Percentiles rank a stretch among this genome's conserved stretches.
Evolutionary conservation across 1,140 invertebrate genomes (phyloP).

Genomic region (Drosophila ironensis): DNA sequence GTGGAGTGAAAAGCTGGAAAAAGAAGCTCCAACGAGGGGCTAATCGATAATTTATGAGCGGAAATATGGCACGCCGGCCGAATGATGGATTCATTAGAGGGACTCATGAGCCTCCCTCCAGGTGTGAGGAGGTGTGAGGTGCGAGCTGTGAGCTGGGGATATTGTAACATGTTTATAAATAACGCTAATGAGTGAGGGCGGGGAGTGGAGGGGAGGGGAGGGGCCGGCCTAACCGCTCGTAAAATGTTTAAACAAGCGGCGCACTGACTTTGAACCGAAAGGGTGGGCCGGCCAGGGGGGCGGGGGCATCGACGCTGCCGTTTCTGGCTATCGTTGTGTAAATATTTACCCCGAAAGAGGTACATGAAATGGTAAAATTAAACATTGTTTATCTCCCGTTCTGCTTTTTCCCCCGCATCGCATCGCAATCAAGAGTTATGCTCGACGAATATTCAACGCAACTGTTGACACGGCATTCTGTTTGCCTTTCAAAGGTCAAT

Average conservation of each 20-base stretch:
- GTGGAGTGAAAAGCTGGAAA: constrained; percentile 6
- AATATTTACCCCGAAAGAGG: constrained; percentile 65
- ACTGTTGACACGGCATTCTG: constrained; percentile 19
- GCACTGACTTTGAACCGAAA: constrained; percentile 55
- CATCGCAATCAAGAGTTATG: constrained; percentile 13
- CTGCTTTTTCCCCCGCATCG: not conserved
- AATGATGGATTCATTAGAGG: constrained; percentile 33
- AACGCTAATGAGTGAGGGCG: constrained; percentile 57
- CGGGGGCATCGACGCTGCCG: constrained; percentile 27
- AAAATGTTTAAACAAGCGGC: constrained; percentile 73
- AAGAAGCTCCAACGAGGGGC: constrained; percentile 32
- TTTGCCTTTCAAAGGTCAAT: constrained; percentile 17
- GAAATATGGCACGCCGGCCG: constrained; percentile 49
- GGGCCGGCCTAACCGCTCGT: constrained; percentile 22
- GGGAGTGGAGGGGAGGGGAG: not conserved
- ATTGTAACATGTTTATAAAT: constrained; percentile 74
- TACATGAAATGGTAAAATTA: constrained; percentile 69
- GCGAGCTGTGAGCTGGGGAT: constrained; percentile 20
- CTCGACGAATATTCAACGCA: not conserved
- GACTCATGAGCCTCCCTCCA: not conserved
- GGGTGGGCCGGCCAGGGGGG: not conserved
- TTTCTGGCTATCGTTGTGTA: constrained; percentile 59
- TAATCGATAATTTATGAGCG: constrained; percentile 76
- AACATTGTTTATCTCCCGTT: constrained; percentile 56
- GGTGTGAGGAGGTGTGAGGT: no score